These are phyloP conservation scores for Lepidotrigona ventralis DNA, from an alignment of 1,140 invertebrate genomes.

Conservation along the genomic window DNA sequence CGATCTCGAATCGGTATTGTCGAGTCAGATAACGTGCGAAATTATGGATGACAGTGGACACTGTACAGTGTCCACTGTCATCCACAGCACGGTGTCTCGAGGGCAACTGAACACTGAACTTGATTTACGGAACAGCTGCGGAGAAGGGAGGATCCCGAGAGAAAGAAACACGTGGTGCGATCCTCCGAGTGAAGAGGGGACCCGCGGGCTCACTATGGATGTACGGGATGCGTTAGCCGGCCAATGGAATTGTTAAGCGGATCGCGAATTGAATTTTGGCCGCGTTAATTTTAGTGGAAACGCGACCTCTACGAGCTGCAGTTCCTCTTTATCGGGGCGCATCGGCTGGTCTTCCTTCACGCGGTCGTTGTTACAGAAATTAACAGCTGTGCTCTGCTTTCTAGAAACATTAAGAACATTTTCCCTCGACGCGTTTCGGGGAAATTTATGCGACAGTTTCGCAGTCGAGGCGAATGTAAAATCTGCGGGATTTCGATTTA, in stretches of 20 bases:
- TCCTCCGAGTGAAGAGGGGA: slow-evolving; percentile 36
- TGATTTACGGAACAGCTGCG: slow-evolving; percentile 39
- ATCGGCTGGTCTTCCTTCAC: background rate
- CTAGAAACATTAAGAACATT: too few species aligned
- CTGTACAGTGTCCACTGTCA: background rate
- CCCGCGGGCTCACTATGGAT: background rate
- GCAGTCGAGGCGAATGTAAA: too few species aligned
- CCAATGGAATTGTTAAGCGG: slow-evolving; percentile 2
- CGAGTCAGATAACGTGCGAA: background rate
- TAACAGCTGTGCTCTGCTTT: background rate
- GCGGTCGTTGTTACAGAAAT: background rate
- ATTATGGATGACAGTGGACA: background rate
- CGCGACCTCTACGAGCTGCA: too few species aligned
- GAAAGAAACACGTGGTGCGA: slow-evolving; percentile 47
- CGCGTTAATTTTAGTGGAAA: background rate
- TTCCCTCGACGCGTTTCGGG: too few species aligned
- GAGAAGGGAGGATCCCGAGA: slow-evolving; percentile 22
- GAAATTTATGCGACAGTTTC: too few species aligned
- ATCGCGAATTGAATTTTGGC: background rate
- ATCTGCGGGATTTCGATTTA: too few species aligned
- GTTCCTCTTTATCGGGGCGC: background rate
- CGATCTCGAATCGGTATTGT: background rate
- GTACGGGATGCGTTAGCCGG: background rate
- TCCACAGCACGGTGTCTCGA: slow-evolving; percentile 31
- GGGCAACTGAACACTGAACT: slow-evolving; percentile 55